Evolutionary conservation across 1,140 invertebrate genomes (phyloP).

Genomic region (Diuraphis noxia): DNA sequence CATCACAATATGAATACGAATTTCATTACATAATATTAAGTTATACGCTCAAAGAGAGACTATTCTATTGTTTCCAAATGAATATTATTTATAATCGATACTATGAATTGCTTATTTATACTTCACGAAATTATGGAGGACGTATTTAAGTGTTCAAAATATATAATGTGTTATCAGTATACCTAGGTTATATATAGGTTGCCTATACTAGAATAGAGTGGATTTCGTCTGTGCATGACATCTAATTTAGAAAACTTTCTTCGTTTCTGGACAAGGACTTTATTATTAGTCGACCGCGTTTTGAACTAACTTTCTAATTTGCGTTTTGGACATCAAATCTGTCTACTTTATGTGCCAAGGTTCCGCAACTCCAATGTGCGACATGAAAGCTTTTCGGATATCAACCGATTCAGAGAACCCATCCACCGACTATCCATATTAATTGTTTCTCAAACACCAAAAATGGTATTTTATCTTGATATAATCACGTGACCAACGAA

Average conservation of each 20-base stretch:
- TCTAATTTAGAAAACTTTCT: slow-evolving; percentile 45
- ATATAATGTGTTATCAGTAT: not conserved
- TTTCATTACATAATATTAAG: no score
- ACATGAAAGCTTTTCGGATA: not conserved
- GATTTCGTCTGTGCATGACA: slow-evolving; percentile 25
- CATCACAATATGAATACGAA: not conserved
- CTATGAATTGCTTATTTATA: not conserved
- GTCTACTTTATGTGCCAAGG: not conserved
- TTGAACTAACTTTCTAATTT: slow-evolving; percentile 37
- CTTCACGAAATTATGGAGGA: not conserved
- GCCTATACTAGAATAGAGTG: not conserved
- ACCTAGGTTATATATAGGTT: not conserved
- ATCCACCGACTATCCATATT: not conserved
- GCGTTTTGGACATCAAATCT: slow-evolving; percentile 12
- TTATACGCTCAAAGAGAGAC: not conserved
- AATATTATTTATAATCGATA: not conserved
- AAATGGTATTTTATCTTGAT: not conserved
- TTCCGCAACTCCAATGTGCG: no score
- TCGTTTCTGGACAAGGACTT: slow-evolving; percentile 20
- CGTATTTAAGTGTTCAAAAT: not conserved
- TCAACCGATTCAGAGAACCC: not conserved
- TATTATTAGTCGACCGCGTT: not conserved
- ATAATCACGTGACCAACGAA: not conserved
- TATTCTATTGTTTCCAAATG: not conserved
- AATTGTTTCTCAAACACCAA: not conserved